Conservation (phyloP, 2,797 vertebrate species). For the Morus bassanus region DNA sequence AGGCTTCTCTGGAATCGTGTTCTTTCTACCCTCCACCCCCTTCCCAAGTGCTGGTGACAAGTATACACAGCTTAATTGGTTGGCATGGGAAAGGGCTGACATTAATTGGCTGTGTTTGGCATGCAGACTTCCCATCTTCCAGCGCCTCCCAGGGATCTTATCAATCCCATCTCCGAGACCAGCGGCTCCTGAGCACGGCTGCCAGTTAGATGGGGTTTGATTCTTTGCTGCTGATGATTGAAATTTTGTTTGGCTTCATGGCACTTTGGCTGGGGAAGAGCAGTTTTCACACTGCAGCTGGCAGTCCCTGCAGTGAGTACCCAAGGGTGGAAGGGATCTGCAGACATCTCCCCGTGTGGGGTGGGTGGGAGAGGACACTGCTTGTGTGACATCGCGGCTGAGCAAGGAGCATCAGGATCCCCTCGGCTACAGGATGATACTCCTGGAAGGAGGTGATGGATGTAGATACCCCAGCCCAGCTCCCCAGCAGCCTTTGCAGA, state of each 20-base stretch:
- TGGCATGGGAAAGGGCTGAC: constrained; percentile 75
- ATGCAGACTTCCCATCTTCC: not conserved
- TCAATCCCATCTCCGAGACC: constrained; percentile 60
- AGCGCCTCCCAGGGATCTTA: constrained; percentile 68
- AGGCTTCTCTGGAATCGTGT: constrained; percentile 14
- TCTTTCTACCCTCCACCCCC: constrained; percentile 6
- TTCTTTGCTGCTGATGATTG: constrained; percentile 46
- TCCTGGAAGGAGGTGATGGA: not conserved
- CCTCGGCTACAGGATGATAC: fast-evolving
- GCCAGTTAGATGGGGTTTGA: constrained; percentile 61
- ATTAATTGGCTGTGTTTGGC: constrained; percentile 76
- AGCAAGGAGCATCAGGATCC: not conserved
- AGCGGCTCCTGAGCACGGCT: constrained; percentile 52
- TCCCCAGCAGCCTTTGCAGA: not conserved
- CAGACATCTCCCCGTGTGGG: not conserved
- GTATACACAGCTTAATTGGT: constrained; percentile 72
- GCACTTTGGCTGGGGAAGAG: constrained; percentile 45
- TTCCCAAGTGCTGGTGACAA: constrained; percentile 68
- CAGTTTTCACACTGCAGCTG: not conserved
- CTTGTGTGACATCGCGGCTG: fast-evolving
- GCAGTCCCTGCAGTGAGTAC: not conserved
- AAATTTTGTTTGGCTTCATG: constrained; percentile 52
- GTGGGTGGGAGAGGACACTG: not conserved
- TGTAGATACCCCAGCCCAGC: not conserved
- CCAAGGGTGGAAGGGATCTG: not conserved